Evolutionary conservation across 2,888 invertebrate species (phyloP).

Genomic region (Myopa tessellatipennis): DNA sequence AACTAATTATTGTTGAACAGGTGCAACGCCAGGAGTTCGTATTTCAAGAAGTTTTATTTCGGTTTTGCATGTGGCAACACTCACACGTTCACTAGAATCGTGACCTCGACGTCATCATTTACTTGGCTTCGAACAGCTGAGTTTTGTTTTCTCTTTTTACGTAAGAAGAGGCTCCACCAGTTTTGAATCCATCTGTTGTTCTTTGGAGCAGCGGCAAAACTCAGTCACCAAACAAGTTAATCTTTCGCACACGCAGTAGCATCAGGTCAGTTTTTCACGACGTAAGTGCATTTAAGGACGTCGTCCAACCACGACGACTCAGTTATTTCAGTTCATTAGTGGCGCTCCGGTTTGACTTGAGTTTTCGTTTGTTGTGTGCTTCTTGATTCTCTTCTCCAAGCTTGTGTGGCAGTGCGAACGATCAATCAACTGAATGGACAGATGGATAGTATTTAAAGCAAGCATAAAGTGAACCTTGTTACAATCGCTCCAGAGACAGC

Average conservation of each 20-base stretch:
- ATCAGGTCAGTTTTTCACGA: background rate
- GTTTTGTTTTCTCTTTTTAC: background rate
- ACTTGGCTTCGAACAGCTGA: slow-evolving; percentile 5
- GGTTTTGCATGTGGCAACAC: slow-evolving; percentile 16
- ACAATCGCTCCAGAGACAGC: slow-evolving; percentile 34
- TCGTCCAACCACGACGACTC: slow-evolving; percentile 20
- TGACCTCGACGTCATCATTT: slow-evolving; percentile 15
- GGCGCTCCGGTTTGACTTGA: background rate
- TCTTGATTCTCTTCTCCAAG: background rate
- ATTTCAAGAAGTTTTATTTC: background rate
- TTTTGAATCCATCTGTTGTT: too few species aligned
- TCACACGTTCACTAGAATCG: background rate
- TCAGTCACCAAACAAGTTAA: too few species aligned
- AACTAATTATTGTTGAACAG: too few species aligned
- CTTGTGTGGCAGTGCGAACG: background rate
- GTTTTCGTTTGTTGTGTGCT: too few species aligned
- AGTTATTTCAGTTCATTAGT: background rate
- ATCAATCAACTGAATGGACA: background rate
- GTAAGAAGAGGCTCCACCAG: too few species aligned
- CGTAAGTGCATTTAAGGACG: slow-evolving; percentile 49
- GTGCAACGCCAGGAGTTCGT: too few species aligned
- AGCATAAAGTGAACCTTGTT: background rate
- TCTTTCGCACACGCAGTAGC: background rate
- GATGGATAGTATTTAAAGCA: slow-evolving; percentile 27
- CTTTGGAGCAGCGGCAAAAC: background rate